Base-by-base conservation (phyloP, 2,113 vertebrate genomes). In the Calonectris borealis region DNA sequence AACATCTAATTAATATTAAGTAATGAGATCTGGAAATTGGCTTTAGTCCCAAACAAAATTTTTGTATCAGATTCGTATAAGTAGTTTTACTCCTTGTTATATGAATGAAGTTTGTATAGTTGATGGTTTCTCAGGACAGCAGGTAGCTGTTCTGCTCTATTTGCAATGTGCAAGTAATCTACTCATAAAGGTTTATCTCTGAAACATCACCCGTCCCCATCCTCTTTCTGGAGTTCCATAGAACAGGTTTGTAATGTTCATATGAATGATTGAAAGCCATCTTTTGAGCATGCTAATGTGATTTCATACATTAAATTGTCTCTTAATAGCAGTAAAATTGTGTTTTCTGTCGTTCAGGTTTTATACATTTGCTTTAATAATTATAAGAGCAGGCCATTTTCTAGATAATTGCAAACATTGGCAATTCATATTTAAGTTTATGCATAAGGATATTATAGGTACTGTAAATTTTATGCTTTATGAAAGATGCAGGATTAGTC, bases 351-450 rank as follows among this genome's bases (percentile, higher is more conserved):
- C 79, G 81, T 73, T 38, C 15, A 48, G 48, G 64, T 16, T 78
- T 94, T 96, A 88, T 93, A 89, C 84, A 57, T 94, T 95, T 95
- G 40, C 93, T 90, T 95, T 94, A 96, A 93, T 90, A 96, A 97
- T 97, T 95, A 81, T 81, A 92, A 93, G 68, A 95, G 87, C 61
- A 80, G 54, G 60, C 68, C 78, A 91, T 97, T 96, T 95, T 90
- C 87, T 70, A 95, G 93, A 92, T 96, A 96, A 97, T 94, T 97
- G 79, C 90, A 95, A 96, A 97, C 60, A 96, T 17, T 96, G 85
- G 31, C 64, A 93, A 90, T 83, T 96, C 91, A 81, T 65, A 86
- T 94, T 93, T 92, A 95, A 90, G 79, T 94, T 96, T 86, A 93
- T 94, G 94, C 86, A 78, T 86, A 81, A 93, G 60, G 52, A 57